Conservation (phyloP, 2,888 invertebrate genomes). For the Hyppa rectilinea region DNA sequence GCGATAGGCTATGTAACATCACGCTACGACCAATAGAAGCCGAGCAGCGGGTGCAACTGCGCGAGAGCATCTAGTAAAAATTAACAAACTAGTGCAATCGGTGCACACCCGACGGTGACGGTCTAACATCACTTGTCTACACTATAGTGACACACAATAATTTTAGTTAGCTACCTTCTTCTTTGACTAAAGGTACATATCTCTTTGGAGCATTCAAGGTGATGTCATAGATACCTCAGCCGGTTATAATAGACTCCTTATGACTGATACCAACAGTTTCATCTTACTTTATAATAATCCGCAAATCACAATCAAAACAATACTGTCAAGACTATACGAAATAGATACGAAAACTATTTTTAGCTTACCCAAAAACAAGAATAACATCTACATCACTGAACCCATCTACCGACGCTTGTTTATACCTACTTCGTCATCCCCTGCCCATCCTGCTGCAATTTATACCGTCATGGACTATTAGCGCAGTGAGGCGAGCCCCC, state of each 20-base stretch:
- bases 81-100: too few relatives aligned
- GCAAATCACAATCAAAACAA: neutral
- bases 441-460: constrained; percentile 69
- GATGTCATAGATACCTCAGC: neutral
- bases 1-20: too few relatives aligned
- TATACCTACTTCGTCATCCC: constrained; percentile 50
- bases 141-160: too few relatives aligned
- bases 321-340: neutral
- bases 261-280: neutral
- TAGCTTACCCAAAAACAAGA: constrained; percentile 28
- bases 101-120: too few relatives aligned
- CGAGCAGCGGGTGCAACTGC: too few relatives aligned
- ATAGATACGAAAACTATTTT: constrained; percentile 7
- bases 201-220: neutral
- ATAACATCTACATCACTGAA: constrained; percentile 50
- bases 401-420: constrained; percentile 43
- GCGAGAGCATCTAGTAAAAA: too few relatives aligned
- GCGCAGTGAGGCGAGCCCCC: constrained; percentile 69
- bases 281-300: neutral
- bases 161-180: neutral
- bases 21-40: too few relatives aligned
- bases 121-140: too few relatives aligned
- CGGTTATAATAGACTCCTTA: neutral
- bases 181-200: too few relatives aligned
- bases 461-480: constrained; percentile 82